Conservation (phyloP, 2,888 invertebrate genomes). For the Caenorhabditis drosophilae region DNA sequence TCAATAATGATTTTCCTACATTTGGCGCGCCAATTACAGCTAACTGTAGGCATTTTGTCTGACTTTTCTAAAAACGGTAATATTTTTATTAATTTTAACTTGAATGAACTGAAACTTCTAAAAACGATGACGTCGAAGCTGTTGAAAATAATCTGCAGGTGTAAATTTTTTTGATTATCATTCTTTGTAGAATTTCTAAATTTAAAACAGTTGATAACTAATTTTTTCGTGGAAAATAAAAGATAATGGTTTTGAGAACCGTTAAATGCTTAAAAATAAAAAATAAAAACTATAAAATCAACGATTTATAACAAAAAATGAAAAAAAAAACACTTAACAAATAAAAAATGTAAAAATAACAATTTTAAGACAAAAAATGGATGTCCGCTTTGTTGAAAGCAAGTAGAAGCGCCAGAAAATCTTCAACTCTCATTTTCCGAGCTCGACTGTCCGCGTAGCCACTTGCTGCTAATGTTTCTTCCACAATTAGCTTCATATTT, state of each 20-base stretch:
- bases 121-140: too few species aligned
- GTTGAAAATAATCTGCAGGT: background rate
- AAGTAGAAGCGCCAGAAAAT: conserved; percentile 85
- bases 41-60: conserved; percentile 69
- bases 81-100: too few species aligned
- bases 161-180: background rate
- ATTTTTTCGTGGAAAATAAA: too few species aligned
- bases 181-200: too few species aligned
- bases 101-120: too few species aligned
- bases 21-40: conserved; percentile 92
- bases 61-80: too few species aligned
- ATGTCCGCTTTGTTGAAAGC: conserved; percentile 90
- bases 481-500: conserved; percentile 82
- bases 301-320: too few species aligned
- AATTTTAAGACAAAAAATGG: conserved; percentile 76
- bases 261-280: background rate
- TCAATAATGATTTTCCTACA: conserved; percentile 92
- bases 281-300: too few species aligned
- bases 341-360: conserved; percentile 5
- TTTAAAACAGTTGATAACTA: too few species aligned
- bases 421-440: conserved; percentile 91
- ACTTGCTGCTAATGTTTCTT: conserved; percentile 76
- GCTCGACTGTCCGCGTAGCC: conserved; percentile 82
- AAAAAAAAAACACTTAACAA: conserved; percentile 6
- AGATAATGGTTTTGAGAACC: conserved; percentile 3